Conservation (phyloP, 2,888 invertebrate species). For the Agonopterix arenella region DNA sequence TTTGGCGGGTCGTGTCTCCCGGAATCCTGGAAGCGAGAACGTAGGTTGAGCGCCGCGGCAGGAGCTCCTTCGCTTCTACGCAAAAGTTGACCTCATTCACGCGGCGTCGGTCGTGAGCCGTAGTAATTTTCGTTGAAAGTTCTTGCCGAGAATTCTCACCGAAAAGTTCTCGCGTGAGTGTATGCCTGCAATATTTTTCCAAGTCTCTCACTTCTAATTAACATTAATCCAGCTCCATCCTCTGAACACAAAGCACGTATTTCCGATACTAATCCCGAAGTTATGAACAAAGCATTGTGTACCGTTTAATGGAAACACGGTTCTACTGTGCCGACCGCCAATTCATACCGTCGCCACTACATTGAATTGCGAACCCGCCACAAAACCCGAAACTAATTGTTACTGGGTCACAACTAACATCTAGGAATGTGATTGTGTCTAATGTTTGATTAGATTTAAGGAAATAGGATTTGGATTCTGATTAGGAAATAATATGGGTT, state of each 20-base stretch:
- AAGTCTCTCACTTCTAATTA: too few relatives aligned
- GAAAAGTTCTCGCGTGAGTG: too few relatives aligned
- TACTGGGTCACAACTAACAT: background rate
- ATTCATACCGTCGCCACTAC: conserved; percentile 17
- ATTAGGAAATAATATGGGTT: background rate
- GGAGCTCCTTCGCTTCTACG: too few relatives aligned
- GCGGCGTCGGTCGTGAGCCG: too few relatives aligned
- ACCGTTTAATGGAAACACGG: conserved; percentile 22
- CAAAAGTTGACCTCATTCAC: too few relatives aligned
- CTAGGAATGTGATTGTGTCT: background rate
- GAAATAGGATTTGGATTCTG: background rate
- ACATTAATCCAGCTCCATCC: conserved; percentile 16
- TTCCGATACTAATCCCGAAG: conserved; percentile 43
- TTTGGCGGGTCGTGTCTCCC: too few relatives aligned
- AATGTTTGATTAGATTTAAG: too few relatives aligned
- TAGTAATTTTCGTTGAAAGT: too few relatives aligned
- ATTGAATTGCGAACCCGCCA: conserved; percentile 7
- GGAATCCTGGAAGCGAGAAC: too few relatives aligned
- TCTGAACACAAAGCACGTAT: conserved; percentile 39
- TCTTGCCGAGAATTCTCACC: too few relatives aligned
- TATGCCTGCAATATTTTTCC: too few relatives aligned
- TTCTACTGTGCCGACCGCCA: conserved; percentile 17
- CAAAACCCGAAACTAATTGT: background rate
- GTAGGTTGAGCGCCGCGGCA: too few relatives aligned
- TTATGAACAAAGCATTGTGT: conserved; percentile 46